These are phyloP conservation scores for Baronia brevicornis DNA, from an alignment of 2,888 invertebrate species.

Conservation along the genomic window DNA sequence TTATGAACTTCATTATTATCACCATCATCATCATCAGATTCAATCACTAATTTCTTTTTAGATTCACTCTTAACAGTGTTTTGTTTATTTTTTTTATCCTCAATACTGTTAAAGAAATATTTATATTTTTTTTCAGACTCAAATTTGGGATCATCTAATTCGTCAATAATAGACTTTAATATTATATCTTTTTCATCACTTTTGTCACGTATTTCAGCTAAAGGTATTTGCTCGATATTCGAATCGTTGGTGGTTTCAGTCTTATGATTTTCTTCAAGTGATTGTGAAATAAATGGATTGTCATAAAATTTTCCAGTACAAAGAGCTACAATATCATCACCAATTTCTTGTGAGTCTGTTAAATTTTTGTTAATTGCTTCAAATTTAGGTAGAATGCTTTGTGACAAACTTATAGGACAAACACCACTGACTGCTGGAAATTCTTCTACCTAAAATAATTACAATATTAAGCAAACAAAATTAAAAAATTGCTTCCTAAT, in stretches of 20 bases:
- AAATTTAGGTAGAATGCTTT: slow-evolving; percentile 58
- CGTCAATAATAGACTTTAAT: slow-evolving; percentile 52
- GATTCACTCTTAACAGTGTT: slow-evolving; percentile 8
- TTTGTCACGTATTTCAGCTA: slow-evolving; percentile 10
- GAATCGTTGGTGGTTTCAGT: slow-evolving; percentile 2
- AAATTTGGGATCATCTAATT: slow-evolving; percentile 48
- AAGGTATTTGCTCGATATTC: slow-evolving; percentile 7
- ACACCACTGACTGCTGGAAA: not conserved
- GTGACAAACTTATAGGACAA: slow-evolving; percentile 31
- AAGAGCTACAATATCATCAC: slow-evolving; percentile 67
- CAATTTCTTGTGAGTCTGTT: slow-evolving; percentile 42
- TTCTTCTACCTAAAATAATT: slow-evolving; percentile 24
- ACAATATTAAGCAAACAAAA: slow-evolving; percentile 43
- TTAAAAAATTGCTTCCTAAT: no score
- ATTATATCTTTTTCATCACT: slow-evolving; percentile 18
- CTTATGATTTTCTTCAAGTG: slow-evolving; percentile 4
- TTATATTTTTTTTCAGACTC: slow-evolving; percentile 43
- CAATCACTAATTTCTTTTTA: slow-evolving; percentile 57
- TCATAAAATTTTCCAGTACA: slow-evolving; percentile 77
- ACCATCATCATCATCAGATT: slow-evolving; percentile 58
- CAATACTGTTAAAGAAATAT: slow-evolving; percentile 36
- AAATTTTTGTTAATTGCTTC: slow-evolving; percentile 6
- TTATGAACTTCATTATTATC: slow-evolving; percentile 23
- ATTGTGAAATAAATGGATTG: slow-evolving; percentile 48
- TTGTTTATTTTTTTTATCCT: slow-evolving; percentile 23